phyloP scores from a whole-genome alignment of 2,113 vertebrate genomes.

The Saguinus imperator region DNA sequence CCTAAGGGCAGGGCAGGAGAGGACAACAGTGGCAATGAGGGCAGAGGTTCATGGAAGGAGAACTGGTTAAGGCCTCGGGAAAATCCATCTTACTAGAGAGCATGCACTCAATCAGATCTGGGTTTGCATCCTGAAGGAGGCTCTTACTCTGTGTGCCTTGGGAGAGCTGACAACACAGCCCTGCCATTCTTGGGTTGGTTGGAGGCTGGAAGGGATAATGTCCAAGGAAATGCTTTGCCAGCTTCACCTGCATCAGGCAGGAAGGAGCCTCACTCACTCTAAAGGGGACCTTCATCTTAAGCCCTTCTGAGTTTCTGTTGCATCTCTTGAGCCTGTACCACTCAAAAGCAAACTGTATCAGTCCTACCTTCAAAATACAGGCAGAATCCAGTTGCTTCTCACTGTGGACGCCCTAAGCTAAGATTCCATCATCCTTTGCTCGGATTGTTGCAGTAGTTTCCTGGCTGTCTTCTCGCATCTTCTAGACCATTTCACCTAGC shows the following conservation, averaged over 20 bases:
- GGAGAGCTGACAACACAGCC: neutral
- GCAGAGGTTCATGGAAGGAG: neutral
- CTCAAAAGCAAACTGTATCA: neutral
- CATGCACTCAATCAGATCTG: neutral
- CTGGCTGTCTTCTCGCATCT: neutral
- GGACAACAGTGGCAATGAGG: neutral
- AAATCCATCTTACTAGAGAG: neutral
- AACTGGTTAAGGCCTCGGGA: neutral
- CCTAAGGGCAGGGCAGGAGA: neutral
- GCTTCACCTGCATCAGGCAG: neutral
- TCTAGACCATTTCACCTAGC: neutral
- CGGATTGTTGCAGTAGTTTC: neutral
- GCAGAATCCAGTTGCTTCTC: neutral
- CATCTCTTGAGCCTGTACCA: neutral
- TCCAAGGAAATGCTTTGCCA: neutral
- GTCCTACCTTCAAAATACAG: neutral
- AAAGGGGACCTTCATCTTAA: neutral
- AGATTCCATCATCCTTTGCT: neutral
- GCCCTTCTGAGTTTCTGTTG: neutral
- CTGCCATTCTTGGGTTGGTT: neutral
- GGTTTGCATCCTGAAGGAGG: neutral
- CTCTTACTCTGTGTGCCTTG: neutral
- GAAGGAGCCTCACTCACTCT: neutral
- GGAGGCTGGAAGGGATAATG: neutral
- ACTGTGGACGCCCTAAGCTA: rapidly evolving